Evolutionary conservation across 2,113 vertebrate genomes (phyloP).

Genomic region (Cervus canadensis): DNA sequence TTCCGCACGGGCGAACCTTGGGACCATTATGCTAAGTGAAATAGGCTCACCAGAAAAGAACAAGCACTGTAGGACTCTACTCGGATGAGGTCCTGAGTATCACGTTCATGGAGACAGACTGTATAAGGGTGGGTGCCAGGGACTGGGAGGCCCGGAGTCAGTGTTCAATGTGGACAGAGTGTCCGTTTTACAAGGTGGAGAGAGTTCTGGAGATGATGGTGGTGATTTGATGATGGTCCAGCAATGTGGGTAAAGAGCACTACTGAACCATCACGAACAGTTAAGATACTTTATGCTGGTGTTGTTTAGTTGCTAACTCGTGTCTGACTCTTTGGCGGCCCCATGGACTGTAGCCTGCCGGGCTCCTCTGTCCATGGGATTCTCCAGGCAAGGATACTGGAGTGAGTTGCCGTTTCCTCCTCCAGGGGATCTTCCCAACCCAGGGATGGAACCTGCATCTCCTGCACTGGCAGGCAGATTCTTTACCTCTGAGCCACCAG

Average conservation of each 20-base stretch:
- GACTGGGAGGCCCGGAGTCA: neutral
- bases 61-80: no score
- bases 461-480: neutral
- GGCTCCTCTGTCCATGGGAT: neutral
- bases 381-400: neutral
- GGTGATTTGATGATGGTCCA: neutral
- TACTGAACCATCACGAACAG: fast-evolving
- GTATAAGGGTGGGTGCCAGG: neutral
- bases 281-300: neutral
- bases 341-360: neutral
- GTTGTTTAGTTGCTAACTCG: neutral
- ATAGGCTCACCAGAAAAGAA: neutral
- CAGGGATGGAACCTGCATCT: neutral
- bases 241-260: neutral
- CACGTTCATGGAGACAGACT: neutral
- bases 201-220: neutral
- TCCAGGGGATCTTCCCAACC: neutral
- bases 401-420: neutral
- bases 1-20: no score
- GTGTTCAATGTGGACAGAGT: no score
- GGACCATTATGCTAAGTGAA: neutral
- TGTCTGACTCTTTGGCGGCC: neutral
- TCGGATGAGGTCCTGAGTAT: neutral
- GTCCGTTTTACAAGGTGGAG: neutral
- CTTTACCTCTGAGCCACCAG: neutral